Evolutionary conservation across 2,113 vertebrate species (phyloP).

Genomic region (Acrocephalus kingi): DNA sequence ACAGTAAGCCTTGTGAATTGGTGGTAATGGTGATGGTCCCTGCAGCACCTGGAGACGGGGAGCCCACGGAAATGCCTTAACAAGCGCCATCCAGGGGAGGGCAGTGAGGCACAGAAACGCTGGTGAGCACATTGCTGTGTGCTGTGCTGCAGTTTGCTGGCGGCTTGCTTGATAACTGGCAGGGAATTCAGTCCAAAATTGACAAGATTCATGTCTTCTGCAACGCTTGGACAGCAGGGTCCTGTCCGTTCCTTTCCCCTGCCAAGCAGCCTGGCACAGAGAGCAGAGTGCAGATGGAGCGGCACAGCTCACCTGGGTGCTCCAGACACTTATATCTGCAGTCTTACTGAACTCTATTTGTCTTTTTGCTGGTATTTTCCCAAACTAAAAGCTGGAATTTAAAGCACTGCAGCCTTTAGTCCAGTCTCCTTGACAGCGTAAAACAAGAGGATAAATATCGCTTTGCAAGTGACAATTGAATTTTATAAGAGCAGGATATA

Average conservation of each 20-base stretch:
- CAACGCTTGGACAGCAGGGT: slow-evolving; percentile 57
- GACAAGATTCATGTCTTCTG: slow-evolving; percentile 72
- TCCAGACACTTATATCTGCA: slow-evolving; percentile 4
- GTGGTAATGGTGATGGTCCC: not conserved
- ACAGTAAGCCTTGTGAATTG: not conserved
- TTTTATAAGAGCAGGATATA: not conserved
- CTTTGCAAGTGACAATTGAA: not conserved
- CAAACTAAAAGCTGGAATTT: not conserved
- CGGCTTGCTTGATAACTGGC: slow-evolving; percentile 36
- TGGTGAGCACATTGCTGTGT: not conserved
- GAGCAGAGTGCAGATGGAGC: slow-evolving; percentile 59
- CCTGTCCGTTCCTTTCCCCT: slow-evolving; percentile 26
- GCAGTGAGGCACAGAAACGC: not conserved
- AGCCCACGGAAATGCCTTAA: not conserved
- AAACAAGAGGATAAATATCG: not conserved
- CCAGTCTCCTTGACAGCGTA: not conserved
- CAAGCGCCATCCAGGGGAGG: not conserved
- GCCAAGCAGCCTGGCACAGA: slow-evolving; percentile 54
- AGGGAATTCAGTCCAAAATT: slow-evolving; percentile 21
- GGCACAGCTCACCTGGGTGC: slow-evolving; percentile 32
- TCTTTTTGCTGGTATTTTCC: slow-evolving; percentile 18
- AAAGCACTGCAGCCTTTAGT: slow-evolving; percentile 2
- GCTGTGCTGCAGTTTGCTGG: slow-evolving; percentile 44
- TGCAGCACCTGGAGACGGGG: not conserved
- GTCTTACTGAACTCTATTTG: slow-evolving; percentile 6